These are phyloP conservation scores for Dryobota labecula DNA, from an alignment of 2,888 invertebrate species.

Conservation along the genomic window DNA sequence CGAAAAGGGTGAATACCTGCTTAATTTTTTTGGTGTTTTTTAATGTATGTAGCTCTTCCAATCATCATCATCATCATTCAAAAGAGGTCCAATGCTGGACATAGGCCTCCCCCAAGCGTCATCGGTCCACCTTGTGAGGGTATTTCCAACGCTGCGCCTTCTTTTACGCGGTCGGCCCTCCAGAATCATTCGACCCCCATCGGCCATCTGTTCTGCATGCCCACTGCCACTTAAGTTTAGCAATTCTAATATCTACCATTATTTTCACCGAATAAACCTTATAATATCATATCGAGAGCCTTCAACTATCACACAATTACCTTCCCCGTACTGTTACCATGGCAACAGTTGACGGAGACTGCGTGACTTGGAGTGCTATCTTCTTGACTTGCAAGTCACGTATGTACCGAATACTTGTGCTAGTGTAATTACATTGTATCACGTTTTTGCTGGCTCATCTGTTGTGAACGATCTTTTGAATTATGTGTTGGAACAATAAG, in stretches of 20 bases:
- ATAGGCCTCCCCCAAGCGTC: no score
- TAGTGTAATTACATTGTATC: slow-evolving; percentile 30
- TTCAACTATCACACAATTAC: not conserved
- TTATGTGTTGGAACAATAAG: not conserved
- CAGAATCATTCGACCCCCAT: no score
- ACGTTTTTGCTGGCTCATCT: slow-evolving; percentile 15
- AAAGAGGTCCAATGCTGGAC: no score
- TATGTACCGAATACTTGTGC: slow-evolving; percentile 16
- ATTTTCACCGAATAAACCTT: not conserved
- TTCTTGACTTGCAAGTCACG: slow-evolving; percentile 31
- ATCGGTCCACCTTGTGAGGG: no score
- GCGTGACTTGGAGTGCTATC: not conserved
- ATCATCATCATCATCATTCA: no score
- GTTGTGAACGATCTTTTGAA: slow-evolving; percentile 4
- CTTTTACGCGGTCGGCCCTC: no score
- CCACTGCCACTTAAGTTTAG: no score
- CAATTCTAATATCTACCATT: not conserved
- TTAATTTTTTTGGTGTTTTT: not conserved
- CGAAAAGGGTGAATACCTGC: no score
- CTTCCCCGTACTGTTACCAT: slow-evolving; percentile 1
- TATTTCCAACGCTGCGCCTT: no score
- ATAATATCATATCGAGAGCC: not conserved
- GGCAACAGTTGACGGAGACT: slow-evolving; percentile 11
- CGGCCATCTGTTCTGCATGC: no score
- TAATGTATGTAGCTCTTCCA: not conserved